Evolutionary conservation across 2,113 vertebrate genomes (phyloP), one percentile per base, ranked within the genome.

Genomic region (Smithornis capensis): DNA sequence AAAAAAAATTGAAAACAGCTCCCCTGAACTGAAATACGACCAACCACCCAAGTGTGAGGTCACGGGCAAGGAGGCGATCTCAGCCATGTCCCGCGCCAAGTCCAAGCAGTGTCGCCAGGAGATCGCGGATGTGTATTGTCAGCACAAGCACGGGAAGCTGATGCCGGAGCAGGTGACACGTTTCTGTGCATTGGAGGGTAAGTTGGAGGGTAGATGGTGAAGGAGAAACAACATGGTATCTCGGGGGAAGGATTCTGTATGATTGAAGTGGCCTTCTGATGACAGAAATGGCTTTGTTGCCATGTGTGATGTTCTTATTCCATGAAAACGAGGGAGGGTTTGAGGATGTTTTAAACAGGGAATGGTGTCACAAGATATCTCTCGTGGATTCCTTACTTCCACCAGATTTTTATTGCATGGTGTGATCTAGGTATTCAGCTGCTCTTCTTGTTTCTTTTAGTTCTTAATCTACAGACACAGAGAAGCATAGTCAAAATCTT

Each of bases 81-180:
- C 99, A 0, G 99, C 99, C 50, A 97, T 99, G 71, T 98, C 99
- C 82, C 98, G 99, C 3, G 96, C 99, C 42, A 99, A 99, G 94
- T 99, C 98, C 79, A 98, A 98, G 92, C 99, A 98, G 95, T 99
- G 99, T 62, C 98, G 98, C 70, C 99, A 99, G 90, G 98, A 99
- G 97, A 99, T 99, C 10, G 99, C 98, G 0, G 98, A 99, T 47
- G 98, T 98, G 6, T 99, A 99, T 83, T 99, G 99, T 90, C 98
- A 98, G 83, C 99, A 99, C 98, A 99, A 98, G 96, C 97, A 98
- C 0, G 99, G 98, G 4, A 98, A 98, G 80, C 97, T 99, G 83
- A 99, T 99, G 99, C 99, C 99, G 0, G 99, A 99, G 96, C 98
- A 97, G 96, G 99, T 99, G 97, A 98, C 98, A 0, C 99, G 99